These are phyloP conservation scores for Cynopterus brachyotis DNA, from an alignment of 2,113 vertebrate species.

Conservation along the genomic window DNA sequence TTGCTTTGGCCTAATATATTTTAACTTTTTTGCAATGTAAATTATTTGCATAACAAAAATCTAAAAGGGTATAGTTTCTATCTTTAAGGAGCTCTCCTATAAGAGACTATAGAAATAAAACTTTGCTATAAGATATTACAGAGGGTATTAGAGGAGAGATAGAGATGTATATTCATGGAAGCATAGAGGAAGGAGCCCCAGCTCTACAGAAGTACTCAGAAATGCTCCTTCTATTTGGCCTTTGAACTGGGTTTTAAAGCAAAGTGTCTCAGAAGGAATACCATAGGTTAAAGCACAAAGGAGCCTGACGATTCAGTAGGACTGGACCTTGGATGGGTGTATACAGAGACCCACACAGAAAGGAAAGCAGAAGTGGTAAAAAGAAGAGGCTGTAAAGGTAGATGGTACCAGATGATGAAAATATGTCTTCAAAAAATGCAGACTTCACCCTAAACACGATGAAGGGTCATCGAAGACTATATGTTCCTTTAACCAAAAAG, in stretches of 20 bases:
- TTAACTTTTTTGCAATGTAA: background rate
- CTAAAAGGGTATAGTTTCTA: background rate
- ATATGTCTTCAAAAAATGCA: background rate
- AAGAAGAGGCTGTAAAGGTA: background rate
- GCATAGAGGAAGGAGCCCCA: background rate
- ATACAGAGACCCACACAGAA: accelerated
- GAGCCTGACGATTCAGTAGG: background rate
- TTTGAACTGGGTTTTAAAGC: background rate
- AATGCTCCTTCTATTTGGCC: background rate
- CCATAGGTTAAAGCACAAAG: background rate
- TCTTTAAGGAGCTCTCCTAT: background rate
- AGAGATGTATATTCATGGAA: background rate
- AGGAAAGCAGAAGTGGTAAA: background rate
- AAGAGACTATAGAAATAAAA: background rate
- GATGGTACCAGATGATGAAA: background rate
- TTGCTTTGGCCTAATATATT: background rate
- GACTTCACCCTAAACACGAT: background rate
- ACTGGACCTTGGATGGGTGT: too few relatives aligned
- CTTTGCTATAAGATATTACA: background rate
- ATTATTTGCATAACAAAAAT: background rate
- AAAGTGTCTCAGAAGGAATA: background rate
- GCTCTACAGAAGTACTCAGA: background rate
- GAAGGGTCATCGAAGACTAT: background rate
- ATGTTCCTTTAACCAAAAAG: background rate
- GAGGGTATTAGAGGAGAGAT: too few relatives aligned